Evolutionary conservation across 92 coral and sea anemone genomes (phyloP).

Genomic region (Siderastrea radians): DNA sequence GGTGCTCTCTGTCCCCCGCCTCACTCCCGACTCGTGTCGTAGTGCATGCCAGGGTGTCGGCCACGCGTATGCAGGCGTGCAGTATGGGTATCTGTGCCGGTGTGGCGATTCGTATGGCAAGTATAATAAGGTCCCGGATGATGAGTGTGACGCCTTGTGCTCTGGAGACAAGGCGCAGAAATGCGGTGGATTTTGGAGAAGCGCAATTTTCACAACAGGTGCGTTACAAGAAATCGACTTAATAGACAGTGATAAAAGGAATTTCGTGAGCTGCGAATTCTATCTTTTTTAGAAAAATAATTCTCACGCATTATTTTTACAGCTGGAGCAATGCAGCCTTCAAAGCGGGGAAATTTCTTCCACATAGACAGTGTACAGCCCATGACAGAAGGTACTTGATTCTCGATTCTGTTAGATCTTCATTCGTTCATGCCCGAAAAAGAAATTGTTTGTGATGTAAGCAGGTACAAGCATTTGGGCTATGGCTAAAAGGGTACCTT

Average conservation of each 20-base stretch:
- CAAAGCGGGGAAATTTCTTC: conserved; percentile 81
- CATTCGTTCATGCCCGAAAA: too few relatives aligned
- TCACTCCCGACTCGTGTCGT: conserved; percentile 93
- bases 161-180: conserved; percentile 87
- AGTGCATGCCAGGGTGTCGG: conserved; percentile 85
- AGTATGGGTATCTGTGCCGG: conserved; percentile 98
- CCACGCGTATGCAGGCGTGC: conserved; percentile 95
- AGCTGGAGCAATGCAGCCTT: conserved; percentile 86
- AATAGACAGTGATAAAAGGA: neutral
- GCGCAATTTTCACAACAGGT: conserved; percentile 94
- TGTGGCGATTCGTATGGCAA: conserved; percentile 97
- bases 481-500: too few relatives aligned
- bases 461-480: too few relatives aligned
- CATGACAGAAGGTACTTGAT: conserved; percentile 57
- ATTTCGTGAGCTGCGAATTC: too few relatives aligned
- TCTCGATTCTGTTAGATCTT: neutral
- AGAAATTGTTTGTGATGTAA: too few relatives aligned
- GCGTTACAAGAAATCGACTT: neutral
- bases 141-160: conserved; percentile 85
- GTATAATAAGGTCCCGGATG: conserved; percentile 82
- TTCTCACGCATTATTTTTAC: neutral
- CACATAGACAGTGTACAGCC: conserved; percentile 89
- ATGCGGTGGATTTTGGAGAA: conserved; percentile 96
- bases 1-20: conserved; percentile 80
- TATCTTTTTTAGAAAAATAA: too few relatives aligned